These are phyloP conservation scores for Celastrina argiolus DNA, from an alignment of 2,888 invertebrate species.

Conservation along the genomic window DNA sequence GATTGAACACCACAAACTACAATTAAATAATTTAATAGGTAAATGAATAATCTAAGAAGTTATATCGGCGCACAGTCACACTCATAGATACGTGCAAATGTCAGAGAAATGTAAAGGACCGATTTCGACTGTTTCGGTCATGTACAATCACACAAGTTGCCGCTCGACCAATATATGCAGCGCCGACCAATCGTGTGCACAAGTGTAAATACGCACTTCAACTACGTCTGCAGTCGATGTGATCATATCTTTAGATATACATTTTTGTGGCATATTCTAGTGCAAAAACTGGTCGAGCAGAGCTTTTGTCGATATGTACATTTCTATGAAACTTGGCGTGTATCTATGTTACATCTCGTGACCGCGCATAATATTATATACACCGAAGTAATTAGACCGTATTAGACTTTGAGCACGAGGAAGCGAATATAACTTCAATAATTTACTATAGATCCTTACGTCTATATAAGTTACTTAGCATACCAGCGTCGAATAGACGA, in stretches of 20 bases:
- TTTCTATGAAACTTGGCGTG: neutral
- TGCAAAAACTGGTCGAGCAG: too few species aligned
- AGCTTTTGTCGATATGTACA: too few species aligned
- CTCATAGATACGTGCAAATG: neutral
- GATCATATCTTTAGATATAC: too few species aligned
- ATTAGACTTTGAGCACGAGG: slow-evolving; percentile 68
- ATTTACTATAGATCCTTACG: slow-evolving; percentile 44
- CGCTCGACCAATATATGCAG: too few species aligned
- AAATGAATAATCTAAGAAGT: slow-evolving; percentile 27
- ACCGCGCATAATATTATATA: neutral
- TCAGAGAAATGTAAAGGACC: neutral
- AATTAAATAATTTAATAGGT: slow-evolving; percentile 36
- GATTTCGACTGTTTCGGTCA: neutral
- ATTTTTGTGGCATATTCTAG: too few species aligned
- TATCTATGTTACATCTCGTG: neutral
- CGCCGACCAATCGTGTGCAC: too few species aligned
- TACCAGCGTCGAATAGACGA: slow-evolving; percentile 74
- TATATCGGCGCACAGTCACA: slow-evolving; percentile 30
- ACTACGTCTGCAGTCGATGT: too few species aligned
- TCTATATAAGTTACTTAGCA: slow-evolving; percentile 44
- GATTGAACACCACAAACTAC: slow-evolving; percentile 62
- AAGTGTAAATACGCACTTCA: too few species aligned
- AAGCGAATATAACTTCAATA: slow-evolving; percentile 57
- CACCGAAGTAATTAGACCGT: slow-evolving; percentile 55
- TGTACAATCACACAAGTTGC: too few species aligned